Conservation (phyloP, 1,140 invertebrate genomes). For the Hylyphantes graminicola region DNA sequence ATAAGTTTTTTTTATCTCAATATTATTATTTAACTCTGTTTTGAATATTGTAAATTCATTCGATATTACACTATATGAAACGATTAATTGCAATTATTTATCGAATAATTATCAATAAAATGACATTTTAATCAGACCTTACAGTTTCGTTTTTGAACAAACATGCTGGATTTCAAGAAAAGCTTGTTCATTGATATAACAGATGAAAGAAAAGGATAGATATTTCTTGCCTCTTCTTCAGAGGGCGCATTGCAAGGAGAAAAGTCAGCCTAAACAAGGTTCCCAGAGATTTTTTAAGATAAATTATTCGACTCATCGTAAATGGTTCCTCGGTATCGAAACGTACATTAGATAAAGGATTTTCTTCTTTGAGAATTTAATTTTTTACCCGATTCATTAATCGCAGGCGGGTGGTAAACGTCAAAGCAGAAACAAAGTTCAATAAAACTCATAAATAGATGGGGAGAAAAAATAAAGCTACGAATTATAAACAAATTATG, state of each 20-base stretch:
- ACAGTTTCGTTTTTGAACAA: too few relatives aligned
- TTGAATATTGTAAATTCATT: too few relatives aligned
- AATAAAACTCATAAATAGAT: constrained; percentile 53
- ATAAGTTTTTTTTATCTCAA: too few relatives aligned
- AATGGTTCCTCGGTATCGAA: constrained; percentile 34
- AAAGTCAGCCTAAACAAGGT: constrained; percentile 56
- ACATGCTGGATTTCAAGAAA: too few relatives aligned
- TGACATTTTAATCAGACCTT: too few relatives aligned
- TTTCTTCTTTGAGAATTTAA: constrained; percentile 48
- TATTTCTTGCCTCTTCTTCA: neutral
- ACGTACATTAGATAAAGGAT: constrained; percentile 54
- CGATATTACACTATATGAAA: too few relatives aligned
- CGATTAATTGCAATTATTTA: too few relatives aligned
- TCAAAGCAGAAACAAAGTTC: constrained; percentile 49
- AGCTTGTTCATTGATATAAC: too few relatives aligned
- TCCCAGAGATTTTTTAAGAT: constrained; percentile 53
- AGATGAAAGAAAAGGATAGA: too few relatives aligned
- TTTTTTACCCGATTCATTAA: constrained; percentile 56
- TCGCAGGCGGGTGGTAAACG: constrained; percentile 39
- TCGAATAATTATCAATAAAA: too few relatives aligned
- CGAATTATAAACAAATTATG: constrained; percentile 56
- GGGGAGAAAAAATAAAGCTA: constrained; percentile 3
- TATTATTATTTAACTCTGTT: too few relatives aligned
- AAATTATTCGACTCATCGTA: constrained; percentile 55
- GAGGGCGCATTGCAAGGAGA: constrained; percentile 14